Conservation (phyloP, 2,888 invertebrate genomes). For the Mythimna ferrago region DNA sequence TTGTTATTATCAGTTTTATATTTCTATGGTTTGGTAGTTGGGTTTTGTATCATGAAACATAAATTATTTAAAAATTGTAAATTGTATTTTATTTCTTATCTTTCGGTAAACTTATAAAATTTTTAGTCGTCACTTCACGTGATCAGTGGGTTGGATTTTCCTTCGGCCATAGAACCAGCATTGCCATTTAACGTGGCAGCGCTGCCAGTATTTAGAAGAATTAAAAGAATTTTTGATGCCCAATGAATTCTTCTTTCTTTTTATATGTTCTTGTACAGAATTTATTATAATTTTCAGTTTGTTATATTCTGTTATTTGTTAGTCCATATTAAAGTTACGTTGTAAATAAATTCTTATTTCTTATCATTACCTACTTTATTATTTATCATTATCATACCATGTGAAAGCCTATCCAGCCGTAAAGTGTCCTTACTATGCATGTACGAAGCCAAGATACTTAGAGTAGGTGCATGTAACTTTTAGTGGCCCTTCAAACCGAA, state of each 20-base stretch:
- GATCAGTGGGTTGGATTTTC: background rate
- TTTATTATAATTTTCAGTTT: background rate
- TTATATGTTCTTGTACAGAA: background rate
- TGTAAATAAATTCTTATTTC: background rate
- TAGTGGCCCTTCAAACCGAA: too few species aligned
- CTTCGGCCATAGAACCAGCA: background rate
- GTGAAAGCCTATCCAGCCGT: too few species aligned
- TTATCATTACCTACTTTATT: background rate
- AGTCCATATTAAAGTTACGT: background rate
- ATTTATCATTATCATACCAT: too few species aligned
- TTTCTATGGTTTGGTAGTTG: conserved; percentile 61
- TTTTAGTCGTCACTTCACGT: background rate
- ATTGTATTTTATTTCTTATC: conserved; percentile 27
- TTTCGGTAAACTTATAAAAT: background rate
- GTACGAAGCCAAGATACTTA: too few species aligned
- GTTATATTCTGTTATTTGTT: background rate
- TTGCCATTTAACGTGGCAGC: background rate
- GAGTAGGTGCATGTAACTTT: too few species aligned
- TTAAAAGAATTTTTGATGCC: background rate
- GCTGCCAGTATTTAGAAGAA: background rate
- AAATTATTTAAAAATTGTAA: conserved; percentile 47
- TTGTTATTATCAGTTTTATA: conserved; percentile 53
- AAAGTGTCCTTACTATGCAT: too few species aligned
- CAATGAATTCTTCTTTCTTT: background rate
- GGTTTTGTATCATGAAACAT: conserved; percentile 56